A percentile compares a stretch with the other conserved stretches of the same genome.
phyloP scores from a whole-genome alignment of 2,888 invertebrate species.

The Netelia fuscicornis region DNA sequence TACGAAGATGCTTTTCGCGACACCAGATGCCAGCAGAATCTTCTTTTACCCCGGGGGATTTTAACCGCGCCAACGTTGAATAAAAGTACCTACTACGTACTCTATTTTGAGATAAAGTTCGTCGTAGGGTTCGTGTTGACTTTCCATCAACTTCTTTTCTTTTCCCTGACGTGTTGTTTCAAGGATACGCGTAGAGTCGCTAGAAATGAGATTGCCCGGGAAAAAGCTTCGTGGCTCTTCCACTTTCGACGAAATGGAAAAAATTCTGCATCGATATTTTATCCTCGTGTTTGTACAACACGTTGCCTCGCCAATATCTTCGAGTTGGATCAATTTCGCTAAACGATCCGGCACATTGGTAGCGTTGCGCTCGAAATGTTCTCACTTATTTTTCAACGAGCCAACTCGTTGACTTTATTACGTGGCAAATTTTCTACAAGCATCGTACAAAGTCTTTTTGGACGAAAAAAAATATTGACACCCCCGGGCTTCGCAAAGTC shows the following conservation, averaged over 20 bases:
- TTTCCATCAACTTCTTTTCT: slow-evolving; percentile 35
- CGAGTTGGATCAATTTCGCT: neutral
- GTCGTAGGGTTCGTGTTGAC: slow-evolving; percentile 30
- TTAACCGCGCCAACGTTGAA: neutral
- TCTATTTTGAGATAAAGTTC: slow-evolving; percentile 14
- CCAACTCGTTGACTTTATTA: too few relatives aligned
- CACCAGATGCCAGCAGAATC: neutral
- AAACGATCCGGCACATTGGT: neutral
- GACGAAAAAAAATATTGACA: too few relatives aligned
- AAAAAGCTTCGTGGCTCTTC: neutral
- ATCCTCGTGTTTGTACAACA: neutral
- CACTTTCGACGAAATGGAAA: neutral
- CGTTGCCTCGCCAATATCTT: neutral
- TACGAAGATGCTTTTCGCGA: too few relatives aligned
- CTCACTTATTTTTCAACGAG: neutral
- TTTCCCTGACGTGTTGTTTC: slow-evolving; percentile 11
- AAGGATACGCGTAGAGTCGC: neutral
- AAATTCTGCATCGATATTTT: neutral
- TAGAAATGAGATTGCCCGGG: neutral
- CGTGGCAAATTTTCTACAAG: too few relatives aligned
- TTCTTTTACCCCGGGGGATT: neutral
- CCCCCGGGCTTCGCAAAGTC: too few relatives aligned
- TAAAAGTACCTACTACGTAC: slow-evolving; percentile 1
- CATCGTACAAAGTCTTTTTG: too few relatives aligned
- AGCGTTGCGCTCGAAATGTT: neutral